Conservation (phyloP, 2,888 invertebrate species). For the Drosophila yooni region DNA sequence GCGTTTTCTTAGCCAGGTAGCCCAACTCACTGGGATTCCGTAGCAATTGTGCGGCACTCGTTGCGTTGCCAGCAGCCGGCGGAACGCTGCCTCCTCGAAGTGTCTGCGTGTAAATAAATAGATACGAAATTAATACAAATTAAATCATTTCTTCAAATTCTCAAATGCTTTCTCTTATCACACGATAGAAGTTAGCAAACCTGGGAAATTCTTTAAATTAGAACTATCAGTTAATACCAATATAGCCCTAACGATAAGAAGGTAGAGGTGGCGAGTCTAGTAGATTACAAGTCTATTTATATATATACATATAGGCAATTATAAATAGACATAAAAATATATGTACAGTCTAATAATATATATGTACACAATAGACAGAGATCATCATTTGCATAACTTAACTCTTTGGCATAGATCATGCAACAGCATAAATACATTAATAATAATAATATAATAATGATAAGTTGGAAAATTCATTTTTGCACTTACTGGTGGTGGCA, state of each 20-base stretch:
- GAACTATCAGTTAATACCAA: background rate
- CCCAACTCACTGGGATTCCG: slow-evolving; percentile 82
- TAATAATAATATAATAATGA: too few relatives aligned
- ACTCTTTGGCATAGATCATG: background rate
- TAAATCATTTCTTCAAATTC: background rate
- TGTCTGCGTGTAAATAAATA: slow-evolving; percentile 30
- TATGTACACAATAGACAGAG: background rate
- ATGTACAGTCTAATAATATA: background rate
- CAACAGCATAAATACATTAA: background rate
- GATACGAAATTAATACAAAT: background rate
- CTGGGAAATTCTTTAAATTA: background rate
- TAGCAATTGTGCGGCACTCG: slow-evolving; percentile 65
- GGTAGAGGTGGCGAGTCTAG: background rate
- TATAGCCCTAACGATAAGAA: background rate
- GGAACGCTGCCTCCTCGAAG: slow-evolving; percentile 80
- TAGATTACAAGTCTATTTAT: background rate
- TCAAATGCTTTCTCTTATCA: background rate
- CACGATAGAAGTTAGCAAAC: background rate
- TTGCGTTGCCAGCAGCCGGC: slow-evolving; percentile 70
- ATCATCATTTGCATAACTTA: background rate
- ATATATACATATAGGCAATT: background rate
- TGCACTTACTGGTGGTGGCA: slow-evolving; percentile 59
- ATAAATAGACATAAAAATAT: too few relatives aligned
- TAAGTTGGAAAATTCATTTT: background rate
- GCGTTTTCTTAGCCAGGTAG: slow-evolving; percentile 77